These are phyloP conservation scores for Theocolax elegans DNA, from an alignment of 1,140 invertebrate genomes.

Conservation along the genomic window DNA sequence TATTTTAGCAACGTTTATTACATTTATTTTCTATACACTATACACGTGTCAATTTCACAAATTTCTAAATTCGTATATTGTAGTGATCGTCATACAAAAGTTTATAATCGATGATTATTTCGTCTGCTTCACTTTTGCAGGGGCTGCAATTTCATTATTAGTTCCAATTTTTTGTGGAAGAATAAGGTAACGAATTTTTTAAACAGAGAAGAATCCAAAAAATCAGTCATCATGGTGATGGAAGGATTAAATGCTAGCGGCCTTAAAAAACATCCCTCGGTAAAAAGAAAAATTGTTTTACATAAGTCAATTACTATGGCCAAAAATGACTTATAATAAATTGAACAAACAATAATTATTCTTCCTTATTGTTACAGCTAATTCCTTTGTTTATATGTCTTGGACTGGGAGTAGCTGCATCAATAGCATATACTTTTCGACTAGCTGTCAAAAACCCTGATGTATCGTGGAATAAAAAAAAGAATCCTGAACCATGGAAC, in stretches of 20 bases:
- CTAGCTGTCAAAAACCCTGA: conserved; percentile 82
- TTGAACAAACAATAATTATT: conserved; percentile 17
- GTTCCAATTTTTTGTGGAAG: too few relatives aligned
- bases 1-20: too few relatives aligned
- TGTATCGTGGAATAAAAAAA: conserved; percentile 79
- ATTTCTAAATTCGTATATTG: too few relatives aligned
- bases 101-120: too few relatives aligned
- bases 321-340: too few relatives aligned
- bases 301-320: not conserved
- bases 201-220: too few relatives aligned
- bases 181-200: too few relatives aligned
- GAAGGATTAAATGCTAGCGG: conserved; percentile 68
- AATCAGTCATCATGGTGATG: conserved; percentile 50
- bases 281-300: conserved; percentile 55
- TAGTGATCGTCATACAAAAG: too few relatives aligned
- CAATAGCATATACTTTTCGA: conserved; percentile 73
- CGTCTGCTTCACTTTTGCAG: too few relatives aligned
- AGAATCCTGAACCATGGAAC: conserved; percentile 83
- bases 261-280: conserved; percentile 74
- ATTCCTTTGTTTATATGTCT: conserved; percentile 83
- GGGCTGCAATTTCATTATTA: too few relatives aligned
- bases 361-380: conserved; percentile 69
- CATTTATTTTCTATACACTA: too few relatives aligned
- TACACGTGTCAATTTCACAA: too few relatives aligned
- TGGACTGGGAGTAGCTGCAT: conserved; percentile 71